Conservation (phyloP, 2,797 vertebrate genomes). For the Tapera naevia region DNA sequence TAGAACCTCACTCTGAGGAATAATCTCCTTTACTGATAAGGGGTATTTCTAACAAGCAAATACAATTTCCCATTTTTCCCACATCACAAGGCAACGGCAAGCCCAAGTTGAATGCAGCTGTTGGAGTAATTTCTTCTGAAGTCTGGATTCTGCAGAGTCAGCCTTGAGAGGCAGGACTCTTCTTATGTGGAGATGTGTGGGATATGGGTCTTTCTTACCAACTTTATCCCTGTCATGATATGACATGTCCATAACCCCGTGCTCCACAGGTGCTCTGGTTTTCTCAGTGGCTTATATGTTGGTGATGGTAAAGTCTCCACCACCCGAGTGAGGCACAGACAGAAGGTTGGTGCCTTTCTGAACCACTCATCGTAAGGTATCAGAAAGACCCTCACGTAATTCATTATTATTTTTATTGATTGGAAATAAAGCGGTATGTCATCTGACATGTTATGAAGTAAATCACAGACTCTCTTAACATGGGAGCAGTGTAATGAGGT, state of each 20-base stretch:
- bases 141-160: not conserved
- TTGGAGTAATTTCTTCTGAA: not conserved
- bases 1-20: not conserved
- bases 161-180: not conserved
- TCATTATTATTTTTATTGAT: constrained; percentile 36
- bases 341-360: not conserved
- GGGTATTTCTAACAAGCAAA: not conserved
- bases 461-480: not conserved
- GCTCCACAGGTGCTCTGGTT: not conserved
- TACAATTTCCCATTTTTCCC: not conserved
- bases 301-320: not conserved
- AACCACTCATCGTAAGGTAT: not conserved
- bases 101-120: not conserved
- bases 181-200: rapidly evolving
- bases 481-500: not conserved
- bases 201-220: not conserved
- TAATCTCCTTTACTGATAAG: not conserved
- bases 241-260: not conserved
- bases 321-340: not conserved
- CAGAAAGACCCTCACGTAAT: not conserved
- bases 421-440: not conserved
- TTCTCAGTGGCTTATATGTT: not conserved
- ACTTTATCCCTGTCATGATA: not conserved
- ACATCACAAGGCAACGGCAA: not conserved
- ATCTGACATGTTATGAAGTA: constrained; percentile 24